Conservation (phyloP, 2,797 vertebrate genomes). For the Rallus crepitans region DNA sequence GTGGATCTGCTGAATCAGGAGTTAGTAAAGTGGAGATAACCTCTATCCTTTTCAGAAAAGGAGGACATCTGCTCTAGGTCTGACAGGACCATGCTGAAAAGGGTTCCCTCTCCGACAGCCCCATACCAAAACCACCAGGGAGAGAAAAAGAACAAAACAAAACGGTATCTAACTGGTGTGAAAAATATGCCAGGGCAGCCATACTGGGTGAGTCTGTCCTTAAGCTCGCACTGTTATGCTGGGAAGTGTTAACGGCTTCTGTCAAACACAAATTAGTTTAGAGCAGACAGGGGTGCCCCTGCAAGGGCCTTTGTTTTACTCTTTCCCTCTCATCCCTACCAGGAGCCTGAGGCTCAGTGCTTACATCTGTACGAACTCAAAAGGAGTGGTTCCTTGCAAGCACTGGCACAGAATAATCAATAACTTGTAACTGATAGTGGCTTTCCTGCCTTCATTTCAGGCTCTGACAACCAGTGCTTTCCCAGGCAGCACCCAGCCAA, state of each 20-base stretch:
- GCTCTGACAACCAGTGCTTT: not conserved
- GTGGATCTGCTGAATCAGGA: not conserved
- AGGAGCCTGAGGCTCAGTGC: not conserved
- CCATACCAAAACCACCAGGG: not conserved
- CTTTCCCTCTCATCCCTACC: not conserved
- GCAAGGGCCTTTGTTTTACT: not conserved
- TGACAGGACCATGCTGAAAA: not conserved
- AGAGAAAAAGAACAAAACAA: not conserved
- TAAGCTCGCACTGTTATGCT: not conserved
- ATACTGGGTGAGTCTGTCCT: not conserved
- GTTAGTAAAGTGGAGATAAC: not conserved
- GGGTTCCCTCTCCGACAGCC: rapidly evolving
- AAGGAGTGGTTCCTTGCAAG: not conserved
- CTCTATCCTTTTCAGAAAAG: not conserved
- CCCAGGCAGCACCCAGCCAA: not conserved
- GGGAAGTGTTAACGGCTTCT: not conserved
- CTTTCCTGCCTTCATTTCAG: not conserved
- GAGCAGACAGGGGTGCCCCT: not conserved
- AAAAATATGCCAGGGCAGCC: not conserved
- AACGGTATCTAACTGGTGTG: not conserved
- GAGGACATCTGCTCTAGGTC: not conserved
- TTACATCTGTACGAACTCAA: not conserved
- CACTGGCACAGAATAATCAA: not conserved
- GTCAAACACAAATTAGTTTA: not conserved
- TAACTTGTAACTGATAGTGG: not conserved